Evolutionary conservation across 2,888 invertebrate genomes (phyloP).

Genomic region (Tetanocera ferruginea): DNA sequence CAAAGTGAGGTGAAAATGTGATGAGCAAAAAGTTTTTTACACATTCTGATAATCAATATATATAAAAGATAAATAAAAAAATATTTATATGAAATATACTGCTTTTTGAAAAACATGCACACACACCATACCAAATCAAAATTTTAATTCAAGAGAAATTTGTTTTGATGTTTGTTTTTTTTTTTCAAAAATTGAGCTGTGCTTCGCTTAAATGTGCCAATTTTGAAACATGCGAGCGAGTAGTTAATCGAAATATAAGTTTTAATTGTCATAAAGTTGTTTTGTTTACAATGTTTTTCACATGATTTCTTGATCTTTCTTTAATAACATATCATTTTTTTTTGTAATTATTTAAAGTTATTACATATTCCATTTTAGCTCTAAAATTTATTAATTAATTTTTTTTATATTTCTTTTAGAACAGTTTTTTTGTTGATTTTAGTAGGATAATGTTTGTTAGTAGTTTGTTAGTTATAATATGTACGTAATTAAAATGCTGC

Average conservation of each 20-base stretch:
- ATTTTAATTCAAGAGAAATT: constrained; percentile 3
- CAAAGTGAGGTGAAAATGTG: no score
- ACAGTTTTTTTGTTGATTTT: constrained; percentile 1
- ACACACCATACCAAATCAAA: background rate
- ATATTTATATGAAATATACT: background rate
- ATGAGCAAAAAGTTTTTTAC: no score
- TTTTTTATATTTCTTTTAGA: constrained; percentile 4
- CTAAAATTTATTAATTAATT: constrained; percentile 29
- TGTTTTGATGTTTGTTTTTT: constrained; percentile 14
- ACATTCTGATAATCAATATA: no score
- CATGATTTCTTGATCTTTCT: background rate
- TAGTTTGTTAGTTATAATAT: background rate
- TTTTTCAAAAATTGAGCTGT: constrained; percentile 15
- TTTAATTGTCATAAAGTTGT: background rate
- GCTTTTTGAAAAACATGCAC: constrained; percentile 20
- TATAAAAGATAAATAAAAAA: background rate
- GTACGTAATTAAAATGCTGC: constrained; percentile 19
- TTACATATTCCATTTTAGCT: background rate
- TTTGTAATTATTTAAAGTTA: background rate
- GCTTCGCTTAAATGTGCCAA: constrained; percentile 1
- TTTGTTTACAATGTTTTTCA: background rate
- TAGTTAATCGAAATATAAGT: background rate
- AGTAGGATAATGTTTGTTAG: constrained; percentile 13
- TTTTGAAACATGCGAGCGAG: background rate
- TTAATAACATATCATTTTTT: background rate